Evolutionary conservation across 2,113 vertebrate genomes (phyloP), one percentile per base, ranked within the genome.

Genomic region (Engystomops pustulosus): DNA sequence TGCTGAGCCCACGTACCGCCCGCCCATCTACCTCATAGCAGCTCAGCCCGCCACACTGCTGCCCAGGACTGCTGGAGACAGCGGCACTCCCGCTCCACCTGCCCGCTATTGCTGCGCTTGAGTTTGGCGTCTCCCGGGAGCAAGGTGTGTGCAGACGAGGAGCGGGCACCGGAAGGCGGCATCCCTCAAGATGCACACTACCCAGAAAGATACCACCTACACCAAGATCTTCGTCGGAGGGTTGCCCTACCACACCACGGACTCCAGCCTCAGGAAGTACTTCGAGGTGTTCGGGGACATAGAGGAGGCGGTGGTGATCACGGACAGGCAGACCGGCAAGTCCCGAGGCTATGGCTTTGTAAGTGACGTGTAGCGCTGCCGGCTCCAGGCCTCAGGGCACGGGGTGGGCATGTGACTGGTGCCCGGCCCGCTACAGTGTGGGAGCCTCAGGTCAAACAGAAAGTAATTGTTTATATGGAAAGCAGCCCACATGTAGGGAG

Each of bases 181-280:
- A 79, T 86, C 89, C 87, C 81, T 88, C 89, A 95, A 96, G 93
- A 98, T 98, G 97, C 97, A 98, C 96, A 98, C 94, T 90, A 98
- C 96, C 86, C 97, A 99, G 93, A 98, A 98, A 93, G 97, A 99
- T 91, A 99, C 97, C 87, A 98, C 97, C 79, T 98, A 98, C 90
- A 98, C 97, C 87, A 98, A 98, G 94, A 98, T 99, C 90, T 98
- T 99, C 91, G 97, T 99, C 88, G 97, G 97, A 88, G 97, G 97
- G 80, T 92, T 99, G 79, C 97, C 97, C 86, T 99, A 98, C 89
- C 97, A 99, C 93, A 98, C 97, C 94, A 98, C 97, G 83, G 97
- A 99, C 90, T 96, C 96, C 89, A 98, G 96, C 91, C 96, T 99
- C 90, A 96, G 97, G 94, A 99, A 98, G 92, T 99, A 98, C 93